A percentile compares a stretch with the other conserved stretches of the same genome.
Conservation (phyloP, 1,140 invertebrate species). For the Dendrolimus kikuchii region DNA sequence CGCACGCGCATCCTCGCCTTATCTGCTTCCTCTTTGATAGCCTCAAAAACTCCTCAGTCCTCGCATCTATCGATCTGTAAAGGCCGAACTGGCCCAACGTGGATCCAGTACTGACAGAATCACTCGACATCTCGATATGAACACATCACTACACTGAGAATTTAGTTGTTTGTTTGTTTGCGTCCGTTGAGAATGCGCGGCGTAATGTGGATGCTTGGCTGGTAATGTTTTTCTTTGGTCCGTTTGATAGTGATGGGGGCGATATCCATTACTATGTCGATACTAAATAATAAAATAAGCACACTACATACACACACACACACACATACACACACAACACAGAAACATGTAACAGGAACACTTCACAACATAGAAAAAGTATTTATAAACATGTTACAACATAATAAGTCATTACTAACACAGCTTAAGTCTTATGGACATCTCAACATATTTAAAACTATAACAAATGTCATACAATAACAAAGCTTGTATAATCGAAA, state of each 20-base stretch:
- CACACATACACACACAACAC: no score
- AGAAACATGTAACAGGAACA: no score
- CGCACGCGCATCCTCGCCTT: conserved; percentile 55
- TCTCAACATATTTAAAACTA: no score
- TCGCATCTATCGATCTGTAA: conserved; percentile 56
- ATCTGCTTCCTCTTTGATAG: conserved; percentile 52
- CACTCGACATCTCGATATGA: conserved; percentile 44
- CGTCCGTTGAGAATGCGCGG: conserved; percentile 32
- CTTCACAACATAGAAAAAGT: no score
- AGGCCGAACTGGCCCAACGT: conserved; percentile 50
- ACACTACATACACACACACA: no score
- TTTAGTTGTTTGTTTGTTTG: conserved; percentile 15
- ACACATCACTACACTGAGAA: conserved; percentile 44
- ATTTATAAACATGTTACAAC: no score
- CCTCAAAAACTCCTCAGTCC: conserved; percentile 57
- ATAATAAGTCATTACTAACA: no score
- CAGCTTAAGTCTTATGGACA: no score
- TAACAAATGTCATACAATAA: no score
- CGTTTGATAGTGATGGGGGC: conserved; percentile 30
- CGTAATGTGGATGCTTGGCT: conserved; percentile 45
- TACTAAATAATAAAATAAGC: no score
- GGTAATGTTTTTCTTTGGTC: conserved; percentile 49
- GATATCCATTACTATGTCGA: background rate
- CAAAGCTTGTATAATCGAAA: no score
- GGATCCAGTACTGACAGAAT: conserved; percentile 33